Percentiles rank a stretch among this genome's conserved stretches.
These are phyloP conservation scores for Tethea ocularis DNA, from an alignment of 2,888 invertebrate species.

Conservation along the genomic window DNA sequence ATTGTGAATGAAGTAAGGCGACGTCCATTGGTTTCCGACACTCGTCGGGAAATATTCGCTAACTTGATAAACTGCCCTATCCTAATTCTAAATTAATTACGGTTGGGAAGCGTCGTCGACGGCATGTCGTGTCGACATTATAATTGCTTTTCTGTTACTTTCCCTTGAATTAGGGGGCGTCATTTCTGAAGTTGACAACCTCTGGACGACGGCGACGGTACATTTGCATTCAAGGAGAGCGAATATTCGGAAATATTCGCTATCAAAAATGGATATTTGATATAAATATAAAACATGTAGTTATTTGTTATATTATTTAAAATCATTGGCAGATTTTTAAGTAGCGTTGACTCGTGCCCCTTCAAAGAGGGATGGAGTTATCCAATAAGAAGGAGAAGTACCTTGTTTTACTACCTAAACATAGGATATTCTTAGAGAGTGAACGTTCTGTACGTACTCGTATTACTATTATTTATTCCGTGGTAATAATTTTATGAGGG, in stretches of 20 bases:
- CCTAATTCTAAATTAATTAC: constrained; percentile 54
- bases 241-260: too few species aligned
- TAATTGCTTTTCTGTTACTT: constrained; percentile 12
- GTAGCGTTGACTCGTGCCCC: too few species aligned
- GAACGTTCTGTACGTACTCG: too few species aligned
- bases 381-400: too few species aligned
- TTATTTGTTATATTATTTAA: too few species aligned
- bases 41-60: constrained; percentile 39
- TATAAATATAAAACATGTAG: too few species aligned
- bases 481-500: too few species aligned
- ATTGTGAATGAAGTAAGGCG: constrained; percentile 19
- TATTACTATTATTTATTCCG: too few species aligned
- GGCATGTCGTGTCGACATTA: neutral
- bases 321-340: too few species aligned
- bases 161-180: constrained; percentile 4
- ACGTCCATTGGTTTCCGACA: constrained; percentile 40
- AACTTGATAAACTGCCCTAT: constrained; percentile 46
- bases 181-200: constrained; percentile 8
- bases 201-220: neutral
- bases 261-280: neutral
- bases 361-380: too few species aligned
- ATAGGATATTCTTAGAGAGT: too few species aligned
- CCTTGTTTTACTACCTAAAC: too few species aligned
- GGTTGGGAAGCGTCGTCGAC: constrained; percentile 22
- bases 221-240: neutral